Conservation (phyloP, 2,113 vertebrate genomes). For the Solea solea region DNA sequence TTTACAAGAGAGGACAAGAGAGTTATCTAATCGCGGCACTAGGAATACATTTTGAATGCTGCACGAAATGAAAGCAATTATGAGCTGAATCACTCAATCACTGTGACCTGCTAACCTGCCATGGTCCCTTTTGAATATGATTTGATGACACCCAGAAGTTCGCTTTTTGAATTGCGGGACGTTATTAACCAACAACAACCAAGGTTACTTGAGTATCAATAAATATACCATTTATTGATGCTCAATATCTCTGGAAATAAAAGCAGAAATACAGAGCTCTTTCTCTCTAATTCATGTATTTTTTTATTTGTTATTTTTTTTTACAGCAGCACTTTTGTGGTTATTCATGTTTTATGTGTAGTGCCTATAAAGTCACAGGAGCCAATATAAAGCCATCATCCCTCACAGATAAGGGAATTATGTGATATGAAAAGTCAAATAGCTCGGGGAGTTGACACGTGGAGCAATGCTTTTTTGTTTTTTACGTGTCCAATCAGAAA, state of each 20-base stretch:
- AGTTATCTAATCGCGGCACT: neutral
- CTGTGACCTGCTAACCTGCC: conserved; percentile 6
- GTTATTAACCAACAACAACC: neutral
- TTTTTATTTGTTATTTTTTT: too few species aligned
- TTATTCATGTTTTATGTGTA: neutral
- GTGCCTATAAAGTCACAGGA: neutral
- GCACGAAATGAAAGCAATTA: conserved; percentile 21
- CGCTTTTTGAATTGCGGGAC: neutral
- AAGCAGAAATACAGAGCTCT: too few species aligned
- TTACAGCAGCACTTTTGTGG: neutral
- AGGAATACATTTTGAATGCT: conserved; percentile 1
- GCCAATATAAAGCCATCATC: neutral
- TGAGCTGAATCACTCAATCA: neutral
- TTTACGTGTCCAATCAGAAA: neutral
- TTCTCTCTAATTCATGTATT: neutral
- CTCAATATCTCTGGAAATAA: too few species aligned
- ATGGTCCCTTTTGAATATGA: conserved; percentile 5
- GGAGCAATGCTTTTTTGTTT: too few species aligned
- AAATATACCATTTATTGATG: too few species aligned
- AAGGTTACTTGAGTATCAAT: neutral
- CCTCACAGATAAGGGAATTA: neutral
- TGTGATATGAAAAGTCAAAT: neutral
- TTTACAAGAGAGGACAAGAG: neutral
- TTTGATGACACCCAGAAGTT: neutral
- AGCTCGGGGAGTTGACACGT: too few species aligned